phyloP scores from a whole-genome alignment of 2,888 invertebrate species.

The Orchesellides sinensis region DNA sequence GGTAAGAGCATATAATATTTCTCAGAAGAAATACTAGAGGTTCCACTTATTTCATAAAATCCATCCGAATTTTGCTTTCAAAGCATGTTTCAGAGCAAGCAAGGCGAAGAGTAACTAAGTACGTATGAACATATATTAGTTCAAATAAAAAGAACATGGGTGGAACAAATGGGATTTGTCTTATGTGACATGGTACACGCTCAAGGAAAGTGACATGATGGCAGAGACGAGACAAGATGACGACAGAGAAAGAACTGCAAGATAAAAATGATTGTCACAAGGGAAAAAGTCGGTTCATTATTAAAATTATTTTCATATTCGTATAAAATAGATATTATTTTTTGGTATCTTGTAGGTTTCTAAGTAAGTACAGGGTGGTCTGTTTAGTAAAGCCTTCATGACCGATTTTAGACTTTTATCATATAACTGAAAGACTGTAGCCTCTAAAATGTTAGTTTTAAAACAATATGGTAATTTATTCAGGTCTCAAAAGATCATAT shows the following conservation, averaged over 20 bases:
- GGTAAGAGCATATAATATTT: neutral
- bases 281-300: slow-evolving; percentile 21
- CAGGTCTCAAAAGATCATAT: no score
- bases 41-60: neutral
- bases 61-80: slow-evolving; percentile 27
- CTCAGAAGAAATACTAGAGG: neutral
- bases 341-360: no score
- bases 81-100: slow-evolving; percentile 15
- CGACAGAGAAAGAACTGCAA: slow-evolving; percentile 4
- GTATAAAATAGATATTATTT: neutral
- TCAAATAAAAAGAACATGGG: slow-evolving; percentile 9
- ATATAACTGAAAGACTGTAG: no score
- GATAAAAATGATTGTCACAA: slow-evolving; percentile 11
- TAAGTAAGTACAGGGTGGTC: no score
- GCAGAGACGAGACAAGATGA: slow-evolving; percentile 38
- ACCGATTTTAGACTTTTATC: no score
- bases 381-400: no score
- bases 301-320: slow-evolving; percentile 29
- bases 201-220: slow-evolving; percentile 41
- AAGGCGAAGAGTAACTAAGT: neutral
- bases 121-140: neutral
- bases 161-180: slow-evolving; percentile 49
- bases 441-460: no score
- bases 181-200: slow-evolving; percentile 28
- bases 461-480: no score